Base-by-base conservation (phyloP, 2,888 invertebrate genomes). In the Ferrisia virgata region DNA sequence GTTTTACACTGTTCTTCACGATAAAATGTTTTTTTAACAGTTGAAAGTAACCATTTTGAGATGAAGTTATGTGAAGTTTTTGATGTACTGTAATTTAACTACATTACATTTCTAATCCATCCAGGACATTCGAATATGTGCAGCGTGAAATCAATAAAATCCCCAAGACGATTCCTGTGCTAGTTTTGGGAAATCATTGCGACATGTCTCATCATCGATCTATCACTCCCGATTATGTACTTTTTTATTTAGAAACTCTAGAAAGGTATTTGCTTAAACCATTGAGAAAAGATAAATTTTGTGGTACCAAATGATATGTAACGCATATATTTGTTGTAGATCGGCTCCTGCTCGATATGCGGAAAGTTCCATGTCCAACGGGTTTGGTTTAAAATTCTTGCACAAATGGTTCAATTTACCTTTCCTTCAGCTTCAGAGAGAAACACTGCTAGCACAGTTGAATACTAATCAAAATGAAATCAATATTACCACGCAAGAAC, bases 151-250 rank as follows among this genome's bases (percentile, higher is more conserved):
- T 98, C 86, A 91, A 93, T 0, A 93, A 93, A 88, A 92, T 97
- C 82, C 96, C 91, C 88, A 93, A 90, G 31, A 93, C 94, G 87
- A 91, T 94, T 88, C 96, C 96, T 0, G 93, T 97, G 11, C 92
- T 98, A 84, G 93, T 98, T 43, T 91, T 98, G 79, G 97, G 96
- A 0, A 98, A 98, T 90, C 96, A 97, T 88, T 94, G 96, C 88
- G 98, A 98, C 89, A 97, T 98, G 96, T 93, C 95, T n/a, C 97
- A 97, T 89, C 97, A 98, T 88, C 91, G 97, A 83, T 95, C 95
- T 85, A 93, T 97, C 31, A 92, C 92, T 0, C 89, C 91, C 25
- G 94, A 94, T 88, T 92, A 93, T 87, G 92, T 94, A 40, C 90
- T 90, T 83, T 92, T 91, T 87, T 93, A 93, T 87, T 92, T 94